Evolutionary conservation across 2,113 vertebrate genomes (phyloP).

Genomic region (Odobenus rosmarus): DNA sequence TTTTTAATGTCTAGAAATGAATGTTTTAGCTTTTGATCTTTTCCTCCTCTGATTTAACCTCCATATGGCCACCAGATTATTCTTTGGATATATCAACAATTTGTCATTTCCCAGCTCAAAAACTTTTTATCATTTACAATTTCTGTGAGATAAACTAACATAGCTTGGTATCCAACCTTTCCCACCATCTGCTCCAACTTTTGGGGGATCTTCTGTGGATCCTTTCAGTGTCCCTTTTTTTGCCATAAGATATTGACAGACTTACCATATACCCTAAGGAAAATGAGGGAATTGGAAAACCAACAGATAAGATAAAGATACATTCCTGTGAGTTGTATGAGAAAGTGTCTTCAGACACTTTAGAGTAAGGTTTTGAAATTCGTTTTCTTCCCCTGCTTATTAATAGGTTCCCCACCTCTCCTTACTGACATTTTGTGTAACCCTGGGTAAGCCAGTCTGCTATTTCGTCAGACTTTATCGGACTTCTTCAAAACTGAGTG

Average conservation of each 20-base stretch:
- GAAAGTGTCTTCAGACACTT: conserved; percentile 14
- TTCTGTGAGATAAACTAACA: neutral
- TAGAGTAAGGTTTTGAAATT: conserved; percentile 34
- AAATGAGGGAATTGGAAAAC: conserved; percentile 58
- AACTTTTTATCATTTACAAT: neutral
- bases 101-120: neutral
- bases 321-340: conserved; percentile 24
- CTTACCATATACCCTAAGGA: neutral
- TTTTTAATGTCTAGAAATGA: conserved; percentile 38
- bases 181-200: neutral
- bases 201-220: neutral
- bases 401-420: neutral
- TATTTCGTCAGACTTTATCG: neutral
- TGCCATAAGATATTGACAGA: conserved; percentile 1
- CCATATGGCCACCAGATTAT: neutral
- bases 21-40: neutral
- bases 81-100: neutral
- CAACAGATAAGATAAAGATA: neutral
- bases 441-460: neutral
- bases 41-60: neutral
- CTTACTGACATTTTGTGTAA: conserved; percentile 33
- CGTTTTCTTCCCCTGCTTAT: neutral
- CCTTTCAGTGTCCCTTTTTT: neutral
- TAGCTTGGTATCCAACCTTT: neutral
- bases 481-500: conserved; percentile 19